These are phyloP conservation scores for Odocoileus virginianus DNA, from an alignment of 2,113 vertebrate genomes.

Conservation along the genomic window DNA sequence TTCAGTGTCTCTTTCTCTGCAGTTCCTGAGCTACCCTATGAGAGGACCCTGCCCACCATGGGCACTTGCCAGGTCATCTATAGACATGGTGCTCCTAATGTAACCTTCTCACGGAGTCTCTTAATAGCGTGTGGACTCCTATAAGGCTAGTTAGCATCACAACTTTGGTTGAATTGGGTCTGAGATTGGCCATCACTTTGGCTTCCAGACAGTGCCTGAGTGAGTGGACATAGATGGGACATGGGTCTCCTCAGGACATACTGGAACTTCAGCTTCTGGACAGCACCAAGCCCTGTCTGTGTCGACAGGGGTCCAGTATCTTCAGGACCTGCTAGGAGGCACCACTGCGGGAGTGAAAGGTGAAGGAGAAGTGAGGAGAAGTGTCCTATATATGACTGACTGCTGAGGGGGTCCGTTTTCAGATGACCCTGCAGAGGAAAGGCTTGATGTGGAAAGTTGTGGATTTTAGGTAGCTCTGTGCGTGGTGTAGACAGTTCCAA, in stretches of 20 bases:
- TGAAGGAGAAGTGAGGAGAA: neutral
- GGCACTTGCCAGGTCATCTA: neutral
- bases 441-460: neutral
- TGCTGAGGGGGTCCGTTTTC: neutral
- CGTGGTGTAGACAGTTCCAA: neutral
- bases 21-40: neutral
- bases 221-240: neutral
- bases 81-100: neutral
- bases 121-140: neutral
- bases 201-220: neutral
- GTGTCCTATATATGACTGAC: neutral
- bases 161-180: neutral
- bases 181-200: neutral
- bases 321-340: neutral
- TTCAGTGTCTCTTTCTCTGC: neutral
- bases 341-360: neutral
- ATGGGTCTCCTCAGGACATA: neutral
- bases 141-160: neutral
- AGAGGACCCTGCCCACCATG: neutral
- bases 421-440: fast-evolving
- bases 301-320: no score
- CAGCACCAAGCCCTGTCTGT: fast-evolving
- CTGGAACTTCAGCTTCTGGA: neutral
- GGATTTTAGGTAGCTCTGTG: neutral
- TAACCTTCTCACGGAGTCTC: neutral